These are phyloP conservation scores for Rynchops niger DNA, from an alignment of 2,113 vertebrate genomes.

Conservation along the genomic window DNA sequence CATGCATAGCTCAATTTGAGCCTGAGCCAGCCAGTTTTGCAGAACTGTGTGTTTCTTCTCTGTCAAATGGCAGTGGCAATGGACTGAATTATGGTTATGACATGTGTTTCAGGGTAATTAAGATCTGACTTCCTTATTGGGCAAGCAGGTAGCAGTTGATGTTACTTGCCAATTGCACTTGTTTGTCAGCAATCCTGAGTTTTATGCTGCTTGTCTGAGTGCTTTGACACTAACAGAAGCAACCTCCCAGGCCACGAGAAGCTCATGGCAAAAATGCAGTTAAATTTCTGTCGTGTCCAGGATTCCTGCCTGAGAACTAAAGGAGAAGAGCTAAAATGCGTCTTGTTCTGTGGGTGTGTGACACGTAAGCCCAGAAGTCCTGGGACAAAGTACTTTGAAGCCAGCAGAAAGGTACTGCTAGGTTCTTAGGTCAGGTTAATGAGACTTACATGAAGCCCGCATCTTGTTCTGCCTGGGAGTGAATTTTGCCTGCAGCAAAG, in stretches of 20 bases:
- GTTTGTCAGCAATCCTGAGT: background rate
- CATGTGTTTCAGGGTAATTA: background rate
- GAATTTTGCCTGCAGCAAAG: background rate
- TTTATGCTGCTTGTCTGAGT: background rate
- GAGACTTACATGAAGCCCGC: background rate
- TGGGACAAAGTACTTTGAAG: background rate
- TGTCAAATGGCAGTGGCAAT: background rate
- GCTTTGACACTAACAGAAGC: background rate
- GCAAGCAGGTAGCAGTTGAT: background rate
- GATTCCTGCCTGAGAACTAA: background rate
- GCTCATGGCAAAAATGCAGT: background rate
- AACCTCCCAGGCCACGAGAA: background rate
- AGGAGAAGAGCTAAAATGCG: background rate
- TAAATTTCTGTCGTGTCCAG: background rate
- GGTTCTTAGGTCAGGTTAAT: background rate
- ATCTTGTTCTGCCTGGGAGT: background rate
- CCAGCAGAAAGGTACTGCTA: background rate
- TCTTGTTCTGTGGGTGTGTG: fast-evolving
- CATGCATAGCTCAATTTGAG: background rate
- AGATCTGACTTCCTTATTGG: background rate
- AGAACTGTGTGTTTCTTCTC: background rate
- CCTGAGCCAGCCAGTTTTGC: background rate
- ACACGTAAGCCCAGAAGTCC: background rate
- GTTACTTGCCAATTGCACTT: background rate
- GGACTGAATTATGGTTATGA: background rate